A percentile compares a stretch with the other conserved stretches of the same genome.
Conservation (phyloP, 2,113 vertebrate species). For the Solea senegalensis region DNA sequence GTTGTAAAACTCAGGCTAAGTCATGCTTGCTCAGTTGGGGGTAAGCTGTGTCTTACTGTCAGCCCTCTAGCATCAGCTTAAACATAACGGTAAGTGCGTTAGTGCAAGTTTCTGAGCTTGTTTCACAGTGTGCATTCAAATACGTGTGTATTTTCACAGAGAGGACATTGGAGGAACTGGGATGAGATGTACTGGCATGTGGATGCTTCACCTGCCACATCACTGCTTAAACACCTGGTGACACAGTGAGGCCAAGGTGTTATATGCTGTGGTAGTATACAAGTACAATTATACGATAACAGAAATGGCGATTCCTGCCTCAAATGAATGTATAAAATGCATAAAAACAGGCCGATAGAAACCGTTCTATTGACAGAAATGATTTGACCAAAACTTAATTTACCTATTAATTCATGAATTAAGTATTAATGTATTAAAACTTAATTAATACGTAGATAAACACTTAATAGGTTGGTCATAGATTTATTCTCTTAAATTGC, state of each 20-base stretch:
- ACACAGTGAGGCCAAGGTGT: constrained; percentile 22
- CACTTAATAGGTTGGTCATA: too few species aligned
- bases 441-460: too few species aligned
- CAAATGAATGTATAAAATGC: not conserved
- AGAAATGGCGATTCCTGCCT: not conserved
- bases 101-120: constrained; percentile 21
- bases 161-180: constrained; percentile 11
- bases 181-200: constrained; percentile 3
- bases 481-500: too few species aligned
- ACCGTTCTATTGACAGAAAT: too few species aligned
- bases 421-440: too few species aligned
- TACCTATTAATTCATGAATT: too few species aligned
- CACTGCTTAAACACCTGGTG: constrained; percentile 24
- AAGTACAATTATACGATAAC: not conserved
- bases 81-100: constrained; percentile 27
- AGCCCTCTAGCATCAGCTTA: constrained; percentile 75
- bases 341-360: too few species aligned
- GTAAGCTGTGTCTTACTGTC: constrained; percentile 89
- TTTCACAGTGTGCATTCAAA: constrained; percentile 33
- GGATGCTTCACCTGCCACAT: constrained; percentile 34
- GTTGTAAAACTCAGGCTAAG: constrained; percentile 94
- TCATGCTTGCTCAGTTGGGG: constrained; percentile 91
- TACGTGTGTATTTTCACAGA: constrained; percentile 11
- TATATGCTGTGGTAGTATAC: constrained; percentile 1
- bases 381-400: too few species aligned